Conservation (phyloP, 2,797 vertebrate genomes). For the Tenualosa thibaudeaui region DNA sequence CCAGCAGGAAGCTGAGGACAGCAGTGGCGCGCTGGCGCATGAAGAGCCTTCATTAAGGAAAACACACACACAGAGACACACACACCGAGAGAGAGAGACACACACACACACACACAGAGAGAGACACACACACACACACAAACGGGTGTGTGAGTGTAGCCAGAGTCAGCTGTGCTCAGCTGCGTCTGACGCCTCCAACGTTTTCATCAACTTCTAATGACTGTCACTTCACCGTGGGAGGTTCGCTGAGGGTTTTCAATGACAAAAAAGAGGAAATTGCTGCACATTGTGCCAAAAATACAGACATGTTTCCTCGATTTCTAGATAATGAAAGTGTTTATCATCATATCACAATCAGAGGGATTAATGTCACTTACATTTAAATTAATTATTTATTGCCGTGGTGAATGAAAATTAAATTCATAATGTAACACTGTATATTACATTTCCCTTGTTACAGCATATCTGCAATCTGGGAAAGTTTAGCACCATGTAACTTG, state of each 20-base stretch:
- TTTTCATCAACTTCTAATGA: slow-evolving; percentile 26
- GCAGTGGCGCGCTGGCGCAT: background rate
- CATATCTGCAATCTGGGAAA: no score
- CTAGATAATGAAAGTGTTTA: background rate
- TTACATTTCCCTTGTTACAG: no score
- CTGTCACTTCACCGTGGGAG: slow-evolving; percentile 9
- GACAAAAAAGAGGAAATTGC: background rate
- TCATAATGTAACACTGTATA: background rate
- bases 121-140: slow-evolving; percentile 36
- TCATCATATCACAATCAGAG: no score
- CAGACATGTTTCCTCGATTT: background rate
- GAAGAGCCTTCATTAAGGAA: slow-evolving; percentile 55
- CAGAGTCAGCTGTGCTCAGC: slow-evolving; percentile 15
- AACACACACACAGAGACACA: slow-evolving; percentile 13
- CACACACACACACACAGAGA: slow-evolving; percentile 2
- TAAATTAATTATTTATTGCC: background rate
- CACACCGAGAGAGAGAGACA: slow-evolving; percentile 12
- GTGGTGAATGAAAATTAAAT: background rate
- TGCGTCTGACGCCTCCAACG: background rate
- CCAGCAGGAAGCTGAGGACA: slow-evolving; percentile 11
- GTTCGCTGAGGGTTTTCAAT: background rate
- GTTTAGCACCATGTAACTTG: no score
- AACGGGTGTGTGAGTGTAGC: slow-evolving; percentile 2
- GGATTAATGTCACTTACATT: background rate
- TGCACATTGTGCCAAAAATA: slow-evolving; percentile 12